Evolutionary conservation across 2,888 invertebrate species (phyloP), one percentile per base, ranked within the genome.

Genomic region (Pammene fasciana): DNA sequence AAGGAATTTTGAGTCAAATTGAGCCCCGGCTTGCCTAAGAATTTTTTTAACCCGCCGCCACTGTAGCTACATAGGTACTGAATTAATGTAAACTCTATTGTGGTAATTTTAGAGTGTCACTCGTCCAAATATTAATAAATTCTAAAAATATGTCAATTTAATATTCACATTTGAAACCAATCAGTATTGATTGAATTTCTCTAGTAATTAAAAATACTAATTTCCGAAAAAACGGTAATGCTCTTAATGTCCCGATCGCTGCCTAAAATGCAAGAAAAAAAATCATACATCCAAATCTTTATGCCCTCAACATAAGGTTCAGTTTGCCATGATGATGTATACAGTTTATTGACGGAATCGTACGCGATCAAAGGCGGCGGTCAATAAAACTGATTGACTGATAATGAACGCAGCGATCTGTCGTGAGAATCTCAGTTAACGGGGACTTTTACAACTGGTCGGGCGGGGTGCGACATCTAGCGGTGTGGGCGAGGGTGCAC

Each of bases 301-400:
- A 54, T 54, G 0, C 6, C n/a, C 5, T n/a, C 34, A 34, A 34
- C 7, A 10, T n/a, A 54, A 6, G 54, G 54, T 34, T n/a, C n/a
- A 34, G 1, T n/a, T 34, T 54, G 7, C n/a, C 34, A 8, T 54
- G n/a, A n/a, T 9, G 1, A n/a, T 54, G 54, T 54, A 34, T 34
- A 54, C 7, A 1, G n/a, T n/a, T 54, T 54, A 54, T 36, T 34
- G 54, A 34, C 2, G 9, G n/a, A 54, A 7, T 34, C n/a, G 74
- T 80, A 88, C 76, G 72, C 70, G 83, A 87, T 89, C 89, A 89
- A 90, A 90, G 89, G 84, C 89, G 89, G 89, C 84, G 77, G 73
- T 84, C 87, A 89, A 90, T 91, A 91, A 90, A 89, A 88, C 84
- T 83, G 87, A 91, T 90, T 88, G 87, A 87, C 89, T 88, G 89